These are phyloP conservation scores for Latrodectus hesperus DNA, from an alignment of 2,888 invertebrate genomes.

Conservation along the genomic window DNA sequence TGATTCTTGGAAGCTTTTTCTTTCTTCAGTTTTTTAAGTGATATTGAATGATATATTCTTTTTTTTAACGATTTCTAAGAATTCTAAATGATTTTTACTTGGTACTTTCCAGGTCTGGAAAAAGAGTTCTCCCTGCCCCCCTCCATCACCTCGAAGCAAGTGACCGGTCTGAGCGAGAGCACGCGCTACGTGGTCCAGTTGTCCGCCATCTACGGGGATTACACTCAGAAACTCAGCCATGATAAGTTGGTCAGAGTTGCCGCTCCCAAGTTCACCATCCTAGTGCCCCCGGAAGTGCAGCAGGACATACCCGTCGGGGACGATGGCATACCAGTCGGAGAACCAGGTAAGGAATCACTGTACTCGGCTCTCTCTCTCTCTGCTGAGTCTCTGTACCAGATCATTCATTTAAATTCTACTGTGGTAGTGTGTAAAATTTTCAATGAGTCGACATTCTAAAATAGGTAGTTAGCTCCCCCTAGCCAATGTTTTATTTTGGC, in stretches of 20 bases:
- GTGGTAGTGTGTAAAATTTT: too few relatives aligned
- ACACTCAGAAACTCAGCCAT: conserved; percentile 27
- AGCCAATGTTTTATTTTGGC: too few relatives aligned
- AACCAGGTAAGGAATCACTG: conserved; percentile 38
- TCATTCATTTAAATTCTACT: too few relatives aligned
- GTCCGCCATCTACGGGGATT: conserved; percentile 65
- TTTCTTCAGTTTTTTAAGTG: too few relatives aligned
- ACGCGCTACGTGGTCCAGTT: conserved; percentile 67
- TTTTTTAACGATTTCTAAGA: not conserved
- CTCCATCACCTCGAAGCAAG: conserved; percentile 52
- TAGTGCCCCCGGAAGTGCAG: conserved; percentile 31
- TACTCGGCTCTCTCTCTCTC: too few relatives aligned
- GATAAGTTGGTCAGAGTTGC: conserved; percentile 48
- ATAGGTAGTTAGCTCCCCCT: too few relatives aligned
- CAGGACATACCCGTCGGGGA: conserved; percentile 61
- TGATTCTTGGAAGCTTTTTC: too few relatives aligned
- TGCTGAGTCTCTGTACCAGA: too few relatives aligned
- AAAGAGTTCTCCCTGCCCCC: conserved; percentile 62
- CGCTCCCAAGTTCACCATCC: conserved; percentile 61
- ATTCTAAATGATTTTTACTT: not conserved
- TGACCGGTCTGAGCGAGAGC: conserved; percentile 47
- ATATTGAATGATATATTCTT: not conserved
- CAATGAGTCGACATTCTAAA: too few relatives aligned
- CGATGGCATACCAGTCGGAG: conserved; percentile 45
- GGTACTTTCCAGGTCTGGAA: conserved; percentile 39